Base-by-base conservation (phyloP, 2,888 invertebrate genomes). In the Chymomyza amoena region DNA sequence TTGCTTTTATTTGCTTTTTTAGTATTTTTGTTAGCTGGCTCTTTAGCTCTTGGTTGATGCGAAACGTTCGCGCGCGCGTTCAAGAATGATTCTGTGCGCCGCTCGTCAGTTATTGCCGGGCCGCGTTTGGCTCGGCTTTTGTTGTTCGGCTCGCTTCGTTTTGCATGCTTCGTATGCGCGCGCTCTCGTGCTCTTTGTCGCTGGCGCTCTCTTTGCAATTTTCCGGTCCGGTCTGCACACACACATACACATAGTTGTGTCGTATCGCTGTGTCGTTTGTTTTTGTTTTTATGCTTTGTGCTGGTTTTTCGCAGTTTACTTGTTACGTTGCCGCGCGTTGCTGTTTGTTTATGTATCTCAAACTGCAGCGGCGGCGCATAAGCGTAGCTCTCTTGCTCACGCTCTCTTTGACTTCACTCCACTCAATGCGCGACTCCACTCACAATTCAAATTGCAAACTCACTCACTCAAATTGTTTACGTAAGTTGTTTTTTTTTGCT, bases 1-100 rank as follows among this genome's bases (percentile, higher is more conserved):
- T 20, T 51, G 61, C 20, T 56, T 28, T 16, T 50, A 5, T 36
- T 20, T 57, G 18, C 13, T 39, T 32, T 7, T 7, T 32, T 32
- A 6, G 32, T 32, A 32, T 32, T 32, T 16, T 54, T 60, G 68
- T 66, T 66, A 64, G 64, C 74, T 54, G 16, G 28, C 13, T 52
- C 36, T 13, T 32, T 32, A 20, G 18, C 67, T 32, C 32, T 78
- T 71, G 68, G 72, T 68, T 82, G 82, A 71, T 90, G 89, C 89
- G 83, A 85, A 83, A 87, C 77, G 89, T 88, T 91, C 90, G 89
- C 91, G 91, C 91, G 91, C 91, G 91, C 81, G 83, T 91, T 91
- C 87, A 90, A 91, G 91, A 91, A 91, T 91, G 90, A 91, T 91
- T 91, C 91, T 91, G 81, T 78, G 73, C 75, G 75, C 78, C 79